Conservation (phyloP, 2,888 invertebrate genomes). For the Agrotis exclamationis region DNA sequence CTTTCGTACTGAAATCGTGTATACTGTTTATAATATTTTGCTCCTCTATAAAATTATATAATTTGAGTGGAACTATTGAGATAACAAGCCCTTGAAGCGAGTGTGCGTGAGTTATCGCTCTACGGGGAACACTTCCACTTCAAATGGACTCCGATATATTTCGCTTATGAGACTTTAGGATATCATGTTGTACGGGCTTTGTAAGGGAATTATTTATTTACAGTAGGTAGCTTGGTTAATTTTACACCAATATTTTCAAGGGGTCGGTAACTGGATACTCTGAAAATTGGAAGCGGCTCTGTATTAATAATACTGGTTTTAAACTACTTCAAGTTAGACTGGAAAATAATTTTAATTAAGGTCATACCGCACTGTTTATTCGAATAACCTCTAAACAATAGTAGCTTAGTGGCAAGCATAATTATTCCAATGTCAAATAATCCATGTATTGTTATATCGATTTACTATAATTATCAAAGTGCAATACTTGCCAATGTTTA, state of each 20-base stretch:
- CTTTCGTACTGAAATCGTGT: neutral
- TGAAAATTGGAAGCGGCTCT: neutral
- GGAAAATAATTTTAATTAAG: too few species aligned
- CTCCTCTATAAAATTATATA: constrained; percentile 57
- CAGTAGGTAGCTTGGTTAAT: constrained; percentile 11
- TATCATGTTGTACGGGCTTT: constrained; percentile 50
- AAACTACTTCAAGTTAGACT: neutral
- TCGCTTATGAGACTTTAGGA: constrained; percentile 64
- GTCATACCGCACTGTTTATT: too few species aligned
- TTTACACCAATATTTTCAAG: constrained; percentile 5
- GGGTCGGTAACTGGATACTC: neutral
- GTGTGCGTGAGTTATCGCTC: constrained; percentile 58
- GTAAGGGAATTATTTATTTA: constrained; percentile 39
- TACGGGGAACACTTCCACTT: constrained; percentile 62
- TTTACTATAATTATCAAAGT: too few species aligned
- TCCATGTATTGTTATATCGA: too few species aligned
- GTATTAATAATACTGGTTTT: neutral
- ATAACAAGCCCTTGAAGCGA: constrained; percentile 62
- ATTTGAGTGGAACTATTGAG: constrained; percentile 60
- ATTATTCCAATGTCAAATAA: too few species aligned
- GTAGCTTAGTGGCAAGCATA: too few species aligned
- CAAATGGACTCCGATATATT: constrained; percentile 67
- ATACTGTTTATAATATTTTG: too few species aligned
- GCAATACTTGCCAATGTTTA: too few species aligned
- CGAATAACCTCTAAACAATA: too few species aligned